Conservation (phyloP, 2,888 invertebrate genomes). For the Druceiella hillmani region DNA sequence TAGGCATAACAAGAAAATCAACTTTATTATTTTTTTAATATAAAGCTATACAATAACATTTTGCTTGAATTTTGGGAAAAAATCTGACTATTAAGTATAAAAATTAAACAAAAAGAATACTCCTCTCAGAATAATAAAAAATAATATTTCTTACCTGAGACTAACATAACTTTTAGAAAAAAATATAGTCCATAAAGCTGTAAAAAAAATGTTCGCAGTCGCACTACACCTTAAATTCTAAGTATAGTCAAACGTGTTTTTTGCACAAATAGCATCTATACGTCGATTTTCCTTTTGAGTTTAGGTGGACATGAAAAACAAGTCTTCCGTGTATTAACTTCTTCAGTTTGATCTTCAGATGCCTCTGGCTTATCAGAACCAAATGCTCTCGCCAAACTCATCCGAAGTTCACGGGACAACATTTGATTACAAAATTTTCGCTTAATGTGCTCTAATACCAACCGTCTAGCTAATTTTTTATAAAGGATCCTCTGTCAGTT, state of each 20-base stretch:
- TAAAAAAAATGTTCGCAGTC: no score
- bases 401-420: no score
- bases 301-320: conserved; percentile 6
- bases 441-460: no score
- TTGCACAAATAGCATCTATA: neutral
- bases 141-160: conserved; percentile 3
- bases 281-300: conserved; percentile 7
- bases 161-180: conserved; percentile 3
- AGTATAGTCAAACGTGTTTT: no score
- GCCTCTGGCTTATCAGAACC: conserved; percentile 1
- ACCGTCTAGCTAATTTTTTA: no score
- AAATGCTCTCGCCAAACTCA: no score
- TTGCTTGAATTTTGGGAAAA: conserved; percentile 5
- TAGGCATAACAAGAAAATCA: conserved; percentile 4
- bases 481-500: no score
- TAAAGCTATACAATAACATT: conserved; percentile 2
- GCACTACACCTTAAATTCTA: no score
- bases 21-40: conserved; percentile 4
- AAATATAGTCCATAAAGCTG: no score
- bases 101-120: conserved; percentile 1
- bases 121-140: neutral
- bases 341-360: conserved; percentile 5
- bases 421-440: no score
- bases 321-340: conserved; percentile 5
- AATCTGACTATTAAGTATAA: neutral